Base-by-base conservation (phyloP, 2,888 invertebrate genomes). In the Priocnemis perturbator region DNA sequence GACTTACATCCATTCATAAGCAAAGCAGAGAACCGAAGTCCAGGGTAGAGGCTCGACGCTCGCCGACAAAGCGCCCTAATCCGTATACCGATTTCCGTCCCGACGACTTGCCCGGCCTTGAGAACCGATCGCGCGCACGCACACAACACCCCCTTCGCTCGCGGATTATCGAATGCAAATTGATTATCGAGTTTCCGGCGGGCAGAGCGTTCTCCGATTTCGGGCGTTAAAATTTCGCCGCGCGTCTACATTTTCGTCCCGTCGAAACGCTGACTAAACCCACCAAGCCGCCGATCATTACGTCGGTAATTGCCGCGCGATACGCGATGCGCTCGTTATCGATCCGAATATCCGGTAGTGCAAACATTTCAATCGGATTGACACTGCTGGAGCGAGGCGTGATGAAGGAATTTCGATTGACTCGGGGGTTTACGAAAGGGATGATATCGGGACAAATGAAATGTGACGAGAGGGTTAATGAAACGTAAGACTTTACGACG, bases 1-100 rank as follows among this genome's bases (percentile, higher is more conserved):
- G 30, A 59, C 44, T 57, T 60, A 44, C 66, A 47, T 23, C 69
- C 83, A 82, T 83, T 83, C 78, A 83, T 80, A 79, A 74, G 74
- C 75, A 74, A 76, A 80, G 73, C 71, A 71, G 76, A 65, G 37
- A 66, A 59, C 44, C 62, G 47, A 53, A 60, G 47, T 48, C 52
- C 30, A 45, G 21, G 19, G 52, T n/a, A 63, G 66, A 55, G 60
- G 68, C 73, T 56, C 56, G 71, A 69, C 14, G 74, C 69, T 74
- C 61, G 58, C 64, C 78, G 77, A 80, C 83, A 83, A 83, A 81
- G 80, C 80, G 72, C 76, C 37, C 81, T 81, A 83, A 83, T 83
- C 80, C 81, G 74, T 64, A 77, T 76, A 63, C 74, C 76, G 74
- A 72, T 81, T 80, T 76, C 76, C 78, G 62, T 73, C 60, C 67